Conservation (phyloP, 1,140 invertebrate species). For the Probaryconus sp. region DNA sequence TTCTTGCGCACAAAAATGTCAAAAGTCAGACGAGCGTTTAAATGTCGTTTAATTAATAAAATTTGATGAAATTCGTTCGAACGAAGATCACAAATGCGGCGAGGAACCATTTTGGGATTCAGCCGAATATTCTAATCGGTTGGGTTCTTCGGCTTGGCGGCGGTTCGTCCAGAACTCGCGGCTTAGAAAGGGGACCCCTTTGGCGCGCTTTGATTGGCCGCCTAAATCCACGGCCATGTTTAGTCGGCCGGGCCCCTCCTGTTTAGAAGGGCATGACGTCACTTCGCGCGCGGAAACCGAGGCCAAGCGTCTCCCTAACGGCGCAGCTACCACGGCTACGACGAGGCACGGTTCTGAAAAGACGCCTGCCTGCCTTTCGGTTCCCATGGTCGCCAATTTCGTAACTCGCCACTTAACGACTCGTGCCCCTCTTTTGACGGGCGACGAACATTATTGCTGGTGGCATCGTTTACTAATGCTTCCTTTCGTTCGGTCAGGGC, state of each 20-base stretch:
- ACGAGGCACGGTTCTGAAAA: slow-evolving; percentile 51
- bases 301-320: slow-evolving; percentile 58
- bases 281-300: slow-evolving; percentile 61
- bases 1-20: too few species aligned
- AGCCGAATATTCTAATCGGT: too few species aligned
- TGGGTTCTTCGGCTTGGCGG: too few species aligned
- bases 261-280: slow-evolving; percentile 79
- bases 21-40: too few species aligned
- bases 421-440: slow-evolving; percentile 59
- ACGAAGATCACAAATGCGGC: too few species aligned
- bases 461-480: slow-evolving; percentile 56
- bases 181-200: slow-evolving; percentile 67
- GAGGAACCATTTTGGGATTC: too few species aligned
- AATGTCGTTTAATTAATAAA: too few species aligned
- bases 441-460: slow-evolving; percentile 55
- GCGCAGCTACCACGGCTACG: slow-evolving; percentile 29
- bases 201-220: slow-evolving; percentile 68
- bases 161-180: too few species aligned
- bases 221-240: slow-evolving; percentile 78
- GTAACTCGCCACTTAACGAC: slow-evolving; percentile 61
- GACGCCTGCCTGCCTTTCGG: slow-evolving; percentile 59
- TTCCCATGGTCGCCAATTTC: slow-evolving; percentile 63
- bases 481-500: slow-evolving; percentile 55
- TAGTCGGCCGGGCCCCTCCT: slow-evolving; percentile 76
- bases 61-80: too few species aligned